phyloP scores from a whole-genome alignment of 2,888 invertebrate genomes.

The Alentia gelatinosa region DNA sequence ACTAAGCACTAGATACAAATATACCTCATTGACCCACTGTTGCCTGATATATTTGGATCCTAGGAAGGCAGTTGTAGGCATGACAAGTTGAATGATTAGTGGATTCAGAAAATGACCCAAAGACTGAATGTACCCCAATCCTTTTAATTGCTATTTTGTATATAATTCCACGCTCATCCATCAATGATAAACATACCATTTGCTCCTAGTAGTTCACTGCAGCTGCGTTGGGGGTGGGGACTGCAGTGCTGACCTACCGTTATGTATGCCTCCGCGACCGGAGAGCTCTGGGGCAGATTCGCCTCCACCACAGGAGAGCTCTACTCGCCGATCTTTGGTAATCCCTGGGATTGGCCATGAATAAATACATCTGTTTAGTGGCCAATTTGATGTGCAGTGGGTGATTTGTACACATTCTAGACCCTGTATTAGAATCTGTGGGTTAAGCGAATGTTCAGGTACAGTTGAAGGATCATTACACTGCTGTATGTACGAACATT shows the following conservation, averaged over 20 bases:
- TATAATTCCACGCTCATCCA: not conserved
- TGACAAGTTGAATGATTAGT: too few relatives aligned
- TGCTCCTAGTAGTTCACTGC: not conserved
- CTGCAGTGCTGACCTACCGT: not conserved
- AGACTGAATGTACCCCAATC: not conserved
- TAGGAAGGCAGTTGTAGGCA: too few relatives aligned
- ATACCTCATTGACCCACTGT: too few relatives aligned
- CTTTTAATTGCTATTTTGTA: not conserved
- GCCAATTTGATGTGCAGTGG: not conserved
- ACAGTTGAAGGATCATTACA: too few relatives aligned
- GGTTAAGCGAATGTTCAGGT: too few relatives aligned
- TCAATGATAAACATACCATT: not conserved
- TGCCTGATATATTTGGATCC: too few relatives aligned
- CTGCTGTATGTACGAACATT: too few relatives aligned
- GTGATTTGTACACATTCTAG: not conserved
- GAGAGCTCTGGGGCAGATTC: not conserved
- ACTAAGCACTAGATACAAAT: too few relatives aligned
- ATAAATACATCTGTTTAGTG: not conserved
- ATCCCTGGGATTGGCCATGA: not conserved
- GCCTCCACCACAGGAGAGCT: not conserved
- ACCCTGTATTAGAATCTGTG: not conserved
- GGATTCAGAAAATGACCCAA: too few relatives aligned
- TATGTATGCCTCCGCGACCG: not conserved
- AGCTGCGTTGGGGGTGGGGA: not conserved
- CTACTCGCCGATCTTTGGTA: not conserved